Conservation (phyloP, 2,797 vertebrate genomes). For the Myotis pilosus region DNA sequence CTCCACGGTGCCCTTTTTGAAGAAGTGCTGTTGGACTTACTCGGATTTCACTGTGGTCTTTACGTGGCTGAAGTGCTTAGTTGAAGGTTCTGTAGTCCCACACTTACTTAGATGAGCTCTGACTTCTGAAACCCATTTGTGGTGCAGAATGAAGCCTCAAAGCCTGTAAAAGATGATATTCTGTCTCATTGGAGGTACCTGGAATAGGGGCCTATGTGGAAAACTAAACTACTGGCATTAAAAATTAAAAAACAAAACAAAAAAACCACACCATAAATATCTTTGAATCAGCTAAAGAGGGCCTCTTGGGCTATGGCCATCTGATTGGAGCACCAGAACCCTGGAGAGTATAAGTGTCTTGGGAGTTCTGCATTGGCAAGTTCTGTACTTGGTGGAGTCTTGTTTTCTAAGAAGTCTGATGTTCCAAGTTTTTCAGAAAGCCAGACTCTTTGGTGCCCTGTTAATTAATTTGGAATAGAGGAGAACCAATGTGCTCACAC, state of each 20-base stretch:
- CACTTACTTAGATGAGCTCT: background rate
- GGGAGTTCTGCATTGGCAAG: background rate
- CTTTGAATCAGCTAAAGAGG: background rate
- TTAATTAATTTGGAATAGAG: background rate
- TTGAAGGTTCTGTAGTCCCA: background rate
- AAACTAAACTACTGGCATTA: background rate
- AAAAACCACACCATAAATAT: background rate
- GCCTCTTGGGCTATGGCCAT: background rate
- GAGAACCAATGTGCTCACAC: background rate
- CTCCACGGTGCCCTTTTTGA: background rate
- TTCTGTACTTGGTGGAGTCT: background rate
- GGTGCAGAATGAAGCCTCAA: background rate
- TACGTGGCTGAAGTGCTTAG: background rate
- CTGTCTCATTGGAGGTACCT: background rate
- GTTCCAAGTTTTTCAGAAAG: background rate
- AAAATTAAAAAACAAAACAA: background rate
- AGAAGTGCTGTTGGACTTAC: background rate
- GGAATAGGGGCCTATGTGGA: background rate
- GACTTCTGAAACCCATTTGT: background rate
- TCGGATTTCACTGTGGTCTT: background rate
- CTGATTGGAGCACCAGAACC: background rate
- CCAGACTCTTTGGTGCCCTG: background rate
- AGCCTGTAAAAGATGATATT: background rate
- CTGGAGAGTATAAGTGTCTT: background rate
- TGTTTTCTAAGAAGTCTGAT: background rate